Percentiles rank a stretch among this genome's conserved stretches.
Conservation (phyloP, 2,113 vertebrate species). For the Protomyctophum bolini region DNA sequence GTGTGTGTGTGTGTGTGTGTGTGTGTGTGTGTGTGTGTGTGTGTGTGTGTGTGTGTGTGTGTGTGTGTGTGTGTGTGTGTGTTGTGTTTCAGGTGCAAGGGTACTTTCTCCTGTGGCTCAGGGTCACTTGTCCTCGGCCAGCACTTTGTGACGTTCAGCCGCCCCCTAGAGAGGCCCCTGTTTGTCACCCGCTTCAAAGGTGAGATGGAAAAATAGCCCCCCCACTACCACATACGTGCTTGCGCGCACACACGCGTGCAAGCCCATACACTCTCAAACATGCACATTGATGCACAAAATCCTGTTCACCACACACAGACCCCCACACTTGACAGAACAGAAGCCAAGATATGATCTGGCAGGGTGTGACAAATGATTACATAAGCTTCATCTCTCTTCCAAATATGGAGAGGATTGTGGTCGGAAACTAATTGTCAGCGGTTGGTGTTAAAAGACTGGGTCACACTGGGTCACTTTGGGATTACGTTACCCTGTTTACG, state of each 20-base stretch:
- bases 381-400: constrained; percentile 50
- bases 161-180: constrained; percentile 87
- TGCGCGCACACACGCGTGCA: too few species aligned
- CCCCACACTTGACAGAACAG: constrained; percentile 54
- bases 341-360: constrained; percentile 59
- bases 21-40: constrained; percentile 49
- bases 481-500: background rate
- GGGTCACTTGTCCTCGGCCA: constrained; percentile 85
- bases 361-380: constrained; percentile 45
- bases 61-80: constrained; percentile 43
- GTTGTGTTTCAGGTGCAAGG: constrained; percentile 84
- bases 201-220: constrained; percentile 67
- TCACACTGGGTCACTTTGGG: background rate
- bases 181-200: constrained; percentile 92
- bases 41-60: constrained; percentile 50
- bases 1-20: constrained; percentile 44
- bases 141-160: constrained; percentile 86
- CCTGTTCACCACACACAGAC: background rate
- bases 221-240: background rate
- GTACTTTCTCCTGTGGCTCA: constrained; percentile 83
- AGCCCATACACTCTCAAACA: too few species aligned
- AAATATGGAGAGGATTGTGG: constrained; percentile 53
- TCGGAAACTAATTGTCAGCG: constrained; percentile 40
- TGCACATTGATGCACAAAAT: too few species aligned
- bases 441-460: constrained; percentile 23